These are phyloP conservation scores for Acanthosepion esculentum DNA, from an alignment of 2,888 invertebrate species.

Conservation along the genomic window DNA sequence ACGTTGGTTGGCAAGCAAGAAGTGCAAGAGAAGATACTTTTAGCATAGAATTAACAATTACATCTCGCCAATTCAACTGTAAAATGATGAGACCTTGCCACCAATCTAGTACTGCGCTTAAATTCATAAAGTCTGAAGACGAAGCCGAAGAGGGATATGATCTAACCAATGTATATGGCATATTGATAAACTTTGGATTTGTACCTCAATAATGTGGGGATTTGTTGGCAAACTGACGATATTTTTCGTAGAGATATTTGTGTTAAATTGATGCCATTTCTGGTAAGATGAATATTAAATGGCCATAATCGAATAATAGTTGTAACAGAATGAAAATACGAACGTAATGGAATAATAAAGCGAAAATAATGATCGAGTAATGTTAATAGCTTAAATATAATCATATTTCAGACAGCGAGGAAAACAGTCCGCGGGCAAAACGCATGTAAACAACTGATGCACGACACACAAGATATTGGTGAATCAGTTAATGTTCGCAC, in stretches of 20 bases:
- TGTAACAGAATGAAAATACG: background rate
- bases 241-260: background rate
- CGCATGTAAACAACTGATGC: background rate
- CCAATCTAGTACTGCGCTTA: too few species aligned
- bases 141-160: background rate
- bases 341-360: background rate
- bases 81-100: too few species aligned
- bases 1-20: too few species aligned
- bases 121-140: too few species aligned
- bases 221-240: background rate
- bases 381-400: background rate
- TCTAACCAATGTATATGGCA: background rate
- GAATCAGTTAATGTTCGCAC: too few species aligned
- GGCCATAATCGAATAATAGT: background rate
- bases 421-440: background rate
- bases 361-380: background rate
- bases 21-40: too few species aligned
- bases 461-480: background rate
- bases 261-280: background rate
- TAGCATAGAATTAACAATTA: too few species aligned
- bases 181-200: background rate
- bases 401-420: conserved; percentile 6
- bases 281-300: background rate
- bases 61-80: too few species aligned
- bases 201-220: background rate